Conservation (phyloP, 2,888 invertebrate species). For the Uropetala carovei region DNA sequence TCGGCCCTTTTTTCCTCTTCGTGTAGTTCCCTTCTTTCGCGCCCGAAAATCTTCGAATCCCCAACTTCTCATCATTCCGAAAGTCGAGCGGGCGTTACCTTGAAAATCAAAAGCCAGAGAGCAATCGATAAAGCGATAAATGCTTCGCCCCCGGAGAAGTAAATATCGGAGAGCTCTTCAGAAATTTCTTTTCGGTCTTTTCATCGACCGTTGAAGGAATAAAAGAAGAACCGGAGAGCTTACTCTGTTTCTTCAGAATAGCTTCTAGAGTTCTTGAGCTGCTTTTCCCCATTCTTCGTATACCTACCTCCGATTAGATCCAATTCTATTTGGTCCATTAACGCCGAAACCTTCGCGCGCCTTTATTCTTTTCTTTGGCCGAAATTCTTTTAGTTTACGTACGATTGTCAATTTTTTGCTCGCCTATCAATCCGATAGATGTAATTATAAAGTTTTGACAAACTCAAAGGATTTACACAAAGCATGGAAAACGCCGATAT, state of each 20-base stretch:
- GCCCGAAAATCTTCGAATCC: conserved; percentile 44
- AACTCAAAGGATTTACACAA: too few species aligned
- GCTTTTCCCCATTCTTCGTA: neutral
- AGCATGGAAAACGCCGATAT: too few species aligned
- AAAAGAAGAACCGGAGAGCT: neutral
- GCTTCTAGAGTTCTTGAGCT: neutral
- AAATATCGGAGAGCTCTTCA: conserved; percentile 36
- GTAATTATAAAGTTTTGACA: too few species aligned
- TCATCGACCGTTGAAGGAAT: neutral
- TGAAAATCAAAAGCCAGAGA: neutral
- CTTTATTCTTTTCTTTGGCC: neutral
- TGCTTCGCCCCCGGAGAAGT: conserved; percentile 18
- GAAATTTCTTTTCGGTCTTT: conserved; percentile 19
- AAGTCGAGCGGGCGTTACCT: conserved; percentile 56
- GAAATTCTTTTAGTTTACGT: too few species aligned
- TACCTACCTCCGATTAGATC: neutral
- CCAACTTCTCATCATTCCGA: conserved; percentile 27
- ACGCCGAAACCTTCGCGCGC: neutral
- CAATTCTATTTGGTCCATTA: neutral
- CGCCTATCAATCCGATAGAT: too few species aligned
- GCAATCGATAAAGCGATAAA: conserved; percentile 61
- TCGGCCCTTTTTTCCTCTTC: neutral
- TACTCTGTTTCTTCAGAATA: neutral
- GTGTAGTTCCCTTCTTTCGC: neutral
- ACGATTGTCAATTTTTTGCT: too few species aligned